Evolutionary conservation across 2,888 invertebrate species (phyloP).

Genomic region (Hirtodrosophila trivittata): DNA sequence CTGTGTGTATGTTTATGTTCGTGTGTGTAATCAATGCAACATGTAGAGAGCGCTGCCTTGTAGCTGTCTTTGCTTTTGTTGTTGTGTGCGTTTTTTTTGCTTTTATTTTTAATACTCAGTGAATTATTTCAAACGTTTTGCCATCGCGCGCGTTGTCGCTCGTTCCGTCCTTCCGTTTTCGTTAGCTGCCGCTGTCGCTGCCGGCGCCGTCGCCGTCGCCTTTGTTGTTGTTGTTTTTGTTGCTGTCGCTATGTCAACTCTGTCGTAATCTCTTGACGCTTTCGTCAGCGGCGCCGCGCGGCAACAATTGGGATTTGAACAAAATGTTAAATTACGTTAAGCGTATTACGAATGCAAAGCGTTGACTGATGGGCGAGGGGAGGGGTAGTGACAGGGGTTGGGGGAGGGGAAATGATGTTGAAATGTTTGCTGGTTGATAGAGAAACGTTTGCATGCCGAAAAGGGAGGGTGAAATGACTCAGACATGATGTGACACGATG

Average conservation of each 20-base stretch:
- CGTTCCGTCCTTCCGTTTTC: constrained; percentile 72
- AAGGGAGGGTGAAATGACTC: constrained; percentile 30
- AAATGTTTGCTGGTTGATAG: constrained; percentile 18
- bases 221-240: constrained; percentile 15
- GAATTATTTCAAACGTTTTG: constrained; percentile 71
- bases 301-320: constrained; percentile 52
- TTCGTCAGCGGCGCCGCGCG: constrained; percentile 56
- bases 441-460: background rate
- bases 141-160: constrained; percentile 42
- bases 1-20: constrained; percentile 28
- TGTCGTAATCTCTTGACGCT: constrained; percentile 70
- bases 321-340: constrained; percentile 42
- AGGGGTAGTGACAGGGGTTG: background rate
- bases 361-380: too few species aligned
- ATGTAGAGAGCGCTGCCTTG: constrained; percentile 71
- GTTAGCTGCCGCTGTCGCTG: constrained; percentile 6
- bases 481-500: constrained; percentile 8
- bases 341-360: constrained; percentile 46
- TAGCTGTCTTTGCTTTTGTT: constrained; percentile 30
- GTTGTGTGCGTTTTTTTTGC: constrained; percentile 37
- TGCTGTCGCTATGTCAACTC: constrained; percentile 41
- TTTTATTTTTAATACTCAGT: constrained; percentile 72
- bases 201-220: background rate
- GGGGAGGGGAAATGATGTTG: constrained; percentile 18
- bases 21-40: constrained; percentile 83